A percentile compares a stretch with the other conserved stretches of the same genome.
phyloP scores from a whole-genome alignment of 1,140 invertebrate genomes.

The Trichoplusia ni region DNA sequence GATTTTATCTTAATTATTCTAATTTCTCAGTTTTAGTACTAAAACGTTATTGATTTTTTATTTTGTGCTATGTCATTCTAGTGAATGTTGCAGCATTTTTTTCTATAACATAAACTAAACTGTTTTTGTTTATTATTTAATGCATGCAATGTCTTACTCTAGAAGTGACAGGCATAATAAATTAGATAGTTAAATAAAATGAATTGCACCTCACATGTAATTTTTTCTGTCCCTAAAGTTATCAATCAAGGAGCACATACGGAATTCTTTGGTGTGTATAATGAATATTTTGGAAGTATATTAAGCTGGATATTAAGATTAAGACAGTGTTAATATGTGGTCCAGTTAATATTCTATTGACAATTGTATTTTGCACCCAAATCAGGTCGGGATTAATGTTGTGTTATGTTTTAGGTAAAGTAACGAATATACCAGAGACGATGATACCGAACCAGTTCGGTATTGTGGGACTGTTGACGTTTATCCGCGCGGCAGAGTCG shows the following conservation, averaged over 20 bases:
- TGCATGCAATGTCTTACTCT: slow-evolving; percentile 4
- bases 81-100: too few species aligned
- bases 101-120: neutral
- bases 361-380: neutral
- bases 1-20: too few species aligned
- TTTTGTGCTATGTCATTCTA: neutral
- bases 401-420: slow-evolving; percentile 85
- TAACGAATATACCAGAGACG: slow-evolving; percentile 98
- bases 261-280: slow-evolving; percentile 74
- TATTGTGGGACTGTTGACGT: slow-evolving; percentile 98
- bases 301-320: slow-evolving; percentile 38
- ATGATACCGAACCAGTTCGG: slow-evolving; percentile 99
- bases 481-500: slow-evolving; percentile 98
- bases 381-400: slow-evolving; percentile 6
- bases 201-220: slow-evolving; percentile 48
- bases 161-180: neutral
- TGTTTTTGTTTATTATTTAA: neutral
- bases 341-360: slow-evolving; percentile 21
- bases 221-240: slow-evolving; percentile 73
- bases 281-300: slow-evolving; percentile 37
- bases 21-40: too few species aligned
- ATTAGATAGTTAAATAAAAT: slow-evolving; percentile 29
- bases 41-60: neutral
- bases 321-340: slow-evolving; percentile 33
- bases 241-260: slow-evolving; percentile 71